Evolutionary conservation across 2,888 invertebrate genomes (phyloP), one percentile per base, ranked within the genome.

Genomic region (Cheilosia variabilis): DNA sequence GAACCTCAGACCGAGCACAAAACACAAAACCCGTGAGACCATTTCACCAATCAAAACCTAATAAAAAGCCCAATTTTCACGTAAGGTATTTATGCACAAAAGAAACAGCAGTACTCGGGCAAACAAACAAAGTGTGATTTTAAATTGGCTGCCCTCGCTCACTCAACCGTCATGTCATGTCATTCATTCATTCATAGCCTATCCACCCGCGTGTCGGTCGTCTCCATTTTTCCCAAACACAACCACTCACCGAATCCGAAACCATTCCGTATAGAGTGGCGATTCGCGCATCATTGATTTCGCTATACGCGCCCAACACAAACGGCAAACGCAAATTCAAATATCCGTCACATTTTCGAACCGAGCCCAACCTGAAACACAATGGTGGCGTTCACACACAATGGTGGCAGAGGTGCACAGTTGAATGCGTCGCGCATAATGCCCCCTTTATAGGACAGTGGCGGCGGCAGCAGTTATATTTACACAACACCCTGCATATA

Each of bases 211-310:
- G 58, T 52, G 58, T 79, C 53, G 76, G 75, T 41, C 47, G 66
- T 82, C 77, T 71, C 71, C 69, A 77, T 84, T 80, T 76, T 75
- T 53, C 50, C 66, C 43, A 55, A 58, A 65, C 77, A 81, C 77
- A 81, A 66, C 76, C 84, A 79, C 69, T 79, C 79, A 84, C 80
- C 72, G 72, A 86, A 80, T 72, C 80, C 75, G 41, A 62, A 80
- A 69, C 55, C 71, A 65, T 83, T 82, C 58, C 58, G 80, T 84
- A 84, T 84, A 52, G 13, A 57, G 79, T 80, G 86, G 77, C 83
- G 47, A 78, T 81, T 87, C 78, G 86, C 87, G 87, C 86, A 86
- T 87, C 87, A 87, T 87, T 87, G 87, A 86, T 87, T 87, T 77
- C 78, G 81, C 66, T 73, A 37, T 37, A 71, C 68, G 79, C 76